Evolutionary conservation across 2,888 invertebrate species (phyloP).

Genomic region (Lycia hirtaria): DNA sequence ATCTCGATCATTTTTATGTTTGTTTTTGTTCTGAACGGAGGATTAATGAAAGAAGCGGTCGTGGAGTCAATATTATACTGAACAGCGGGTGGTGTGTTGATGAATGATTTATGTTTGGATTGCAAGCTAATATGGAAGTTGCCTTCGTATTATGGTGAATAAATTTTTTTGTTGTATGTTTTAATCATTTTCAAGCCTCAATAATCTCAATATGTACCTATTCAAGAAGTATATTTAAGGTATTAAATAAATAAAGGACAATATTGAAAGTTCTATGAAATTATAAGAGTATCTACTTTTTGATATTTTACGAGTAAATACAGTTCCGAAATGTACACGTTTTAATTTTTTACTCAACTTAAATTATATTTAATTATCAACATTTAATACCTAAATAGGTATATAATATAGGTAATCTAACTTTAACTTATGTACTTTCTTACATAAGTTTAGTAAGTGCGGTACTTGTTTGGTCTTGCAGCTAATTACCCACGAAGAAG

Average conservation of each 20-base stretch:
- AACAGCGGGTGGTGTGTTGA: constrained; percentile 67
- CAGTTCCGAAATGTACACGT: not conserved
- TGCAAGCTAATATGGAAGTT: constrained; percentile 58
- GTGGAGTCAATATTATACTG: constrained; percentile 58
- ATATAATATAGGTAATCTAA: too few species aligned
- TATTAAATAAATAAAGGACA: too few species aligned
- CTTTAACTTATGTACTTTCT: constrained; percentile 16
- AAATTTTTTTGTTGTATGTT: not conserved
- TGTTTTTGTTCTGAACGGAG: constrained; percentile 51
- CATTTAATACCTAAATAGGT: too few species aligned
- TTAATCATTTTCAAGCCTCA: not conserved
- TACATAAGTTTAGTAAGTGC: not conserved
- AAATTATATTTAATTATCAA: too few species aligned
- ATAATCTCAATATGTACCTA: not conserved
- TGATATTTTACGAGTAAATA: not conserved
- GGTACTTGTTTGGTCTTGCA: constrained; percentile 33
- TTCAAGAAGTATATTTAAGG: too few species aligned
- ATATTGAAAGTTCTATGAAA: not conserved
- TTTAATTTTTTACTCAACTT: too few species aligned
- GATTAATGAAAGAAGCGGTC: constrained; percentile 62
- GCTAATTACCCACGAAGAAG: constrained; percentile 62
- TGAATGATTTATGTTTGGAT: constrained; percentile 65
- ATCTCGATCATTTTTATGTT: constrained; percentile 44
- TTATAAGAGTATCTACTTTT: not conserved
- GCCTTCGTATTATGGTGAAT: constrained; percentile 46